These are phyloP conservation scores for Cantharis rustica DNA, from an alignment of 2,888 invertebrate species.

Conservation along the genomic window DNA sequence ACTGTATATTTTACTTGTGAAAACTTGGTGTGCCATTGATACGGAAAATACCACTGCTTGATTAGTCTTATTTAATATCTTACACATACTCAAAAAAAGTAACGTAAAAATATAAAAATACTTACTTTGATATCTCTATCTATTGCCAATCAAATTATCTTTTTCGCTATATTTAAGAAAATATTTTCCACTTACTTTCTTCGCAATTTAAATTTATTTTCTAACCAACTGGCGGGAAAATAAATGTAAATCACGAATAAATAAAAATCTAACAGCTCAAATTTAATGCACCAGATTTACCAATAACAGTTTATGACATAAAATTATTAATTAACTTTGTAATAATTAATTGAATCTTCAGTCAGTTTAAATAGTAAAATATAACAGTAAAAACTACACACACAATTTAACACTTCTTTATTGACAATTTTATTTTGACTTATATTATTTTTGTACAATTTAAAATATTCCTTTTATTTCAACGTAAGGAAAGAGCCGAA, in stretches of 20 bases:
- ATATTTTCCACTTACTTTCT: too few species aligned
- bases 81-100: too few species aligned
- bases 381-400: neutral
- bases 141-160: too few species aligned
- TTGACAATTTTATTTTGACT: neutral
- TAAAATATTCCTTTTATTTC: constrained; percentile 22
- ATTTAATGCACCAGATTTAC: neutral
- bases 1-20: too few species aligned
- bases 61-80: neutral
- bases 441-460: neutral
- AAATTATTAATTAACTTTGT: neutral
- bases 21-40: too few species aligned
- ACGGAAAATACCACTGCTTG: neutral
- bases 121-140: too few species aligned
- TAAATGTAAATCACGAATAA: too few species aligned
- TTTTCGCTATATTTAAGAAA: too few species aligned
- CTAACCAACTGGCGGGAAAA: too few species aligned
- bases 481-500: constrained; percentile 53
- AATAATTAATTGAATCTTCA: constrained; percentile 3
- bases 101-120: too few species aligned
- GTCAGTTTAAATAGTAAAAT: neutral
- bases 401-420: neutral
- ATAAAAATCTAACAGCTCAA: neutral
- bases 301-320: neutral
- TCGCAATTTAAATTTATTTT: too few species aligned